Conservation (phyloP, 2,888 invertebrate genomes). For the Rapana venosa region DNA sequence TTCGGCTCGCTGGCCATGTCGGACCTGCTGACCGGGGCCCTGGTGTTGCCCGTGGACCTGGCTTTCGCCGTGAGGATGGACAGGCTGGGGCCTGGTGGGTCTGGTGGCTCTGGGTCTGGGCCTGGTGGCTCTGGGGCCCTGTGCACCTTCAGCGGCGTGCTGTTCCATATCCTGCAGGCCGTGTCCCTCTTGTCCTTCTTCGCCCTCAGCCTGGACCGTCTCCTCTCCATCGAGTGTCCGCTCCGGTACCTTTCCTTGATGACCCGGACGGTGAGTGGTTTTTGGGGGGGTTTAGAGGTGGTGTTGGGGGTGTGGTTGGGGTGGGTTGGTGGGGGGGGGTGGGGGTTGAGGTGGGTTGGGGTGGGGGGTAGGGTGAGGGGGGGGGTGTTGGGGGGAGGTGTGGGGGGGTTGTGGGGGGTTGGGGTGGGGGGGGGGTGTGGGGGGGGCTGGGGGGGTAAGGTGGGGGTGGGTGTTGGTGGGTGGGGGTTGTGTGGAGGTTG, state of each 20-base stretch:
- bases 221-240: slow-evolving; percentile 16
- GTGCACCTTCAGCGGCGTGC: slow-evolving; percentile 4
- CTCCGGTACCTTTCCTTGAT: not conserved
- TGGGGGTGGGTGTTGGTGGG: not conserved
- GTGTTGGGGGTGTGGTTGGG: not conserved
- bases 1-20: slow-evolving; percentile 35
- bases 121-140: not conserved
- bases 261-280: not conserved
- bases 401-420: too few species aligned
- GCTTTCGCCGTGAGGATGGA: not conserved
- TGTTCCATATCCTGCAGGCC: slow-evolving; percentile 37
- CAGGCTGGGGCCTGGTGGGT: not conserved
- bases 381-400: too few species aligned
- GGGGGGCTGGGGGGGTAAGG: not conserved
- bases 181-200: slow-evolving; percentile 35
- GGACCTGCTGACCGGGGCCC: slow-evolving; percentile 24
- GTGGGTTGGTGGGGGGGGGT: too few species aligned
- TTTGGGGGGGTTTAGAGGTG: not conserved
- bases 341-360: too few species aligned
- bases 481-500: too few species aligned
- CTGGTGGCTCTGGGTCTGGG: not conserved
- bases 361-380: too few species aligned
- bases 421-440: not conserved
- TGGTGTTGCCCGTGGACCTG: slow-evolving; percentile 31
- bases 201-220: slow-evolving; percentile 23